Evolutionary conservation across 2,113 vertebrate species (phyloP).

Genomic region (Lynx canadensis): DNA sequence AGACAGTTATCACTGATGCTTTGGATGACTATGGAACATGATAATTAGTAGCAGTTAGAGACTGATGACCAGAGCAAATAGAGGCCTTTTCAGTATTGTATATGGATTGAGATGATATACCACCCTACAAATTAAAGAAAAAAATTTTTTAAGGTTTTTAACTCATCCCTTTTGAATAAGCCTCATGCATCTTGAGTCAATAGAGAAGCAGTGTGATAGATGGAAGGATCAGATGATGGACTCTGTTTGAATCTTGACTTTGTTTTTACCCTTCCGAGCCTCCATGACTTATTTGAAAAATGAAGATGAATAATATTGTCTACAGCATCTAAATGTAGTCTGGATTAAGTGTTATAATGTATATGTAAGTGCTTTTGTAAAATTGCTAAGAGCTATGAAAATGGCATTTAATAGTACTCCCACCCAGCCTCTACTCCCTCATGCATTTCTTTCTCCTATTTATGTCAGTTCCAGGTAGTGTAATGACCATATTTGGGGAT

Average conservation of each 20-base stretch:
- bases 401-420: slow-evolving; percentile 31
- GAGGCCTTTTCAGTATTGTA: not conserved
- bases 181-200: not conserved
- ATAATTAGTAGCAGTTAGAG: not conserved
- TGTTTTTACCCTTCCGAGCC: slow-evolving; percentile 25
- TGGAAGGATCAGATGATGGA: not conserved
- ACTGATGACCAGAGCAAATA: not conserved
- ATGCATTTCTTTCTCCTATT: slow-evolving; percentile 40
- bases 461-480: slow-evolving; percentile 1
- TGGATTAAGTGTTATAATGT: slow-evolving; percentile 50
- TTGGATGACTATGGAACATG: not conserved
- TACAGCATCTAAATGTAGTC: not conserved
- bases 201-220: not conserved
- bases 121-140: not conserved
- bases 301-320: slow-evolving; percentile 44
- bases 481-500: slow-evolving; percentile 53
- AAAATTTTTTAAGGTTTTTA: not conserved
- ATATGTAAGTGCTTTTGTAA: slow-evolving; percentile 17
- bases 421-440: not conserved
- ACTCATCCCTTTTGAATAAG: not conserved
- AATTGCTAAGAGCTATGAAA: slow-evolving; percentile 54
- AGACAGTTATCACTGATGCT: not conserved
- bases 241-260: not conserved
- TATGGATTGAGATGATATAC: not conserved
- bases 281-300: slow-evolving; percentile 54